Evolutionary conservation across 2,797 vertebrate species (phyloP).

Genomic region (Enteromius unitaeniatus): DNA sequence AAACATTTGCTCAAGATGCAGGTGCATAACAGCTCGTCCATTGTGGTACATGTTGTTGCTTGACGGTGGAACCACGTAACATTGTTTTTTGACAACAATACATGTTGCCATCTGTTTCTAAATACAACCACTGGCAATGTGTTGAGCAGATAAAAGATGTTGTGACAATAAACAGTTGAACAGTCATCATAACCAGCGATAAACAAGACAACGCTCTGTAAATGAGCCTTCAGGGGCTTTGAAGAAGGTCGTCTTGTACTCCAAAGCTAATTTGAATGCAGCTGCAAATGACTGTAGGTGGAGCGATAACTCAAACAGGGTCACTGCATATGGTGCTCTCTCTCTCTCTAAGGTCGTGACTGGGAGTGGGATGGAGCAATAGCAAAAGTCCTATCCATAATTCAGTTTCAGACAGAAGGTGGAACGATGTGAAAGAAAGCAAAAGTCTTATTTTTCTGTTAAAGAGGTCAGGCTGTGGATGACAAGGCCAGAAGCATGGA

Average conservation of each 20-base stretch:
- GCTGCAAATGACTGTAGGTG: slow-evolving; percentile 1
- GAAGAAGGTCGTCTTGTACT: not conserved
- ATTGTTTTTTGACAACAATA: slow-evolving; percentile 27
- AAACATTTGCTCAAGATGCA: not conserved
- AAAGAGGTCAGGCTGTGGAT: slow-evolving; percentile 30
- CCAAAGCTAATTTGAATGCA: slow-evolving; percentile 16
- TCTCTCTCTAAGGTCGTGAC: not conserved
- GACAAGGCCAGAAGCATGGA: slow-evolving; percentile 46
- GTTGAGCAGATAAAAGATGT: slow-evolving; percentile 23
- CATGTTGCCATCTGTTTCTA: slow-evolving; percentile 29
- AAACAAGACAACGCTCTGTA: slow-evolving; percentile 23
- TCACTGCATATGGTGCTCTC: not conserved
- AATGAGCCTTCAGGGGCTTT: slow-evolving; percentile 15
- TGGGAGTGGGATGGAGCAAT: slow-evolving; percentile 23
- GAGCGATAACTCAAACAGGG: not conserved
- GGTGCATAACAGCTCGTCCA: not conserved
- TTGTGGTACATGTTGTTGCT: slow-evolving; percentile 14
- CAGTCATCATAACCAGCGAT: slow-evolving; percentile 7
- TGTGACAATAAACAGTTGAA: slow-evolving; percentile 30
- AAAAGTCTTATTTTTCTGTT: slow-evolving; percentile 31
- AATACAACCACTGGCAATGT: slow-evolving; percentile 27
- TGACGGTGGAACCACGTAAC: slow-evolving; percentile 5
- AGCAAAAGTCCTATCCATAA: slow-evolving; percentile 38
- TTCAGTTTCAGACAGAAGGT: slow-evolving; percentile 25
- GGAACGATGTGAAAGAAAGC: not conserved